Conservation (phyloP, 2,797 vertebrate genomes). For the Propithecus perrieri region DNA sequence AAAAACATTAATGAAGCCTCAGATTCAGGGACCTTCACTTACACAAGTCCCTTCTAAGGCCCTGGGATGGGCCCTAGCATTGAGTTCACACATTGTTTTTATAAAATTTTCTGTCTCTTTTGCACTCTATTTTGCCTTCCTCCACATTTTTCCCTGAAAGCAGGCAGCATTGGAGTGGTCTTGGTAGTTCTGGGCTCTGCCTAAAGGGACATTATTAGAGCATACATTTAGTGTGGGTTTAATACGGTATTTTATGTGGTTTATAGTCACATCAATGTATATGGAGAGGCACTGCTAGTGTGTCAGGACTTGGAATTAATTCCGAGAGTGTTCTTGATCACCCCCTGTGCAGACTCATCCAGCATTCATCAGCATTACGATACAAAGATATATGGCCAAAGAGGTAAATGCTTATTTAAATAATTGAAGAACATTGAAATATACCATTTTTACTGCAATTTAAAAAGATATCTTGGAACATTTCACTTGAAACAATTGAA, state of each 20-base stretch:
- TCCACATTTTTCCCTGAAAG: background rate
- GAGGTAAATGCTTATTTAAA: background rate
- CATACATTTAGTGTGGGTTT: background rate
- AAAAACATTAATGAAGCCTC: background rate
- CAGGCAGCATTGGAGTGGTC: background rate
- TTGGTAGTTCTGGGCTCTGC: background rate
- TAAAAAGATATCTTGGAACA: background rate
- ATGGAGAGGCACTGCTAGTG: background rate
- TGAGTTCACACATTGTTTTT: background rate
- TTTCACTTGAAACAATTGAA: background rate
- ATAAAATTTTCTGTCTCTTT: background rate
- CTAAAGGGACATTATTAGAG: background rate
- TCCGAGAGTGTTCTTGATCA: background rate
- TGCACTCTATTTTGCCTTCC: background rate
- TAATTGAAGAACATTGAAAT: background rate
- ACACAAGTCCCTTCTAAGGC: background rate
- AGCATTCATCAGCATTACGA: background rate
- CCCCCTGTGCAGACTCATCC: background rate
- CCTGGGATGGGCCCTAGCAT: background rate
- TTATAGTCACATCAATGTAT: background rate
- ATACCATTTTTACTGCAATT: background rate
- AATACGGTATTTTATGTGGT: background rate
- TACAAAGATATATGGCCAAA: background rate
- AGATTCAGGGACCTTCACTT: background rate
- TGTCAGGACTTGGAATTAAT: background rate